Conservation (phyloP, 2,797 vertebrate species). For the Fundulus diaphanus region DNA sequence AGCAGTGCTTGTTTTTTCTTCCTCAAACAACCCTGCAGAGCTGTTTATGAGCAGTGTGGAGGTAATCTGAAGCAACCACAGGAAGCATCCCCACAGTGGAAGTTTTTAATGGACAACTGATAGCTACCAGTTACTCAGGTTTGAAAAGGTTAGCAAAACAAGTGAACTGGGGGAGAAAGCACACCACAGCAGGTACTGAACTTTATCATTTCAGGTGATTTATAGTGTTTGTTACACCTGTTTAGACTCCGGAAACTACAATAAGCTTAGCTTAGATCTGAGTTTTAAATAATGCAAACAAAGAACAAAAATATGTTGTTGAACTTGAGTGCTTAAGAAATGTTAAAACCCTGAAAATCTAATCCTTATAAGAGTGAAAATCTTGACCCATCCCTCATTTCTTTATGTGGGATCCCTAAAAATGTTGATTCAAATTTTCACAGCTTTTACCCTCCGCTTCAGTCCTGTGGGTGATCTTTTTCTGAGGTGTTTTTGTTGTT, state of each 20-base stretch:
- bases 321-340: neutral
- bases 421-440: neutral
- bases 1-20: neutral
- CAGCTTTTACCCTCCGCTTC: neutral
- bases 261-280: no score
- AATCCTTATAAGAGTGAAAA: no score
- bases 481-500: neutral
- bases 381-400: neutral
- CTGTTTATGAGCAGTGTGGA: conserved; percentile 27
- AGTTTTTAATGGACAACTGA: conserved; percentile 59
- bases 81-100: conserved; percentile 49
- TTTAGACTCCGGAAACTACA: conserved; percentile 20
- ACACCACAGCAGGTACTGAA: conserved; percentile 24
- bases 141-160: conserved; percentile 68
- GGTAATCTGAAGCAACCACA: conserved; percentile 49
- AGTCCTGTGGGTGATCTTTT: neutral
- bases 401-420: neutral
- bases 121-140: conserved; percentile 60
- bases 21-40: conserved; percentile 20
- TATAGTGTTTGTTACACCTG: conserved; percentile 1
- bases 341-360: neutral
- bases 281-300: neutral
- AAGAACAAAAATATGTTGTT: neutral
- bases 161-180: conserved; percentile 45
- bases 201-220: conserved; percentile 31